Evolutionary conservation across 2,113 vertebrate genomes (phyloP).

Genomic region (Burhinus oedicnemus): DNA sequence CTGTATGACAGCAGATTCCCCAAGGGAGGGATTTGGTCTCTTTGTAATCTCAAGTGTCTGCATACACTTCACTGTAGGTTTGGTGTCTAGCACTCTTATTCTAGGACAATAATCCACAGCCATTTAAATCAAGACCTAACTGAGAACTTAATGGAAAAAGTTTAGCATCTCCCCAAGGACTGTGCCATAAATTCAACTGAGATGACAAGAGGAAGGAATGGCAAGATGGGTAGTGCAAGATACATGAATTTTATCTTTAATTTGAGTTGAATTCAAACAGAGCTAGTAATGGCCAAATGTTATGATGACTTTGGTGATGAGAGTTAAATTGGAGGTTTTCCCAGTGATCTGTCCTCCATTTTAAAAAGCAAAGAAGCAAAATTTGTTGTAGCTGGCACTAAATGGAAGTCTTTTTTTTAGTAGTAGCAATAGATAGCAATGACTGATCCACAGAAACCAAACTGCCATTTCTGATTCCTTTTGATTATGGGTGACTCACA

Average conservation of each 20-base stretch:
- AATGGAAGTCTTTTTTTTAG: neutral
- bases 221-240: neutral
- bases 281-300: neutral
- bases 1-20: neutral
- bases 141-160: neutral
- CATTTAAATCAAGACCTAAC: neutral
- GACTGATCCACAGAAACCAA: constrained; percentile 8
- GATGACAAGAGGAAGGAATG: neutral
- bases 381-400: constrained; percentile 17
- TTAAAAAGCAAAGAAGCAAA: neutral
- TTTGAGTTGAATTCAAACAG: neutral
- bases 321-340: neutral
- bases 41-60: neutral
- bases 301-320: neutral
- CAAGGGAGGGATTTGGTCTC: neutral
- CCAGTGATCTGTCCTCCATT: neutral
- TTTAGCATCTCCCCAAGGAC: neutral
- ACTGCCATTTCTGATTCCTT: constrained; percentile 15
- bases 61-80: neutral
- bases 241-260: neutral
- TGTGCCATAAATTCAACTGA: neutral
- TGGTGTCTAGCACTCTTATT: neutral
- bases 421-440: neutral
- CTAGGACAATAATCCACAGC: neutral
- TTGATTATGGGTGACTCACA: neutral